phyloP scores from a whole-genome alignment of 2,797 vertebrate species.

The Tenualosa ilisha region DNA sequence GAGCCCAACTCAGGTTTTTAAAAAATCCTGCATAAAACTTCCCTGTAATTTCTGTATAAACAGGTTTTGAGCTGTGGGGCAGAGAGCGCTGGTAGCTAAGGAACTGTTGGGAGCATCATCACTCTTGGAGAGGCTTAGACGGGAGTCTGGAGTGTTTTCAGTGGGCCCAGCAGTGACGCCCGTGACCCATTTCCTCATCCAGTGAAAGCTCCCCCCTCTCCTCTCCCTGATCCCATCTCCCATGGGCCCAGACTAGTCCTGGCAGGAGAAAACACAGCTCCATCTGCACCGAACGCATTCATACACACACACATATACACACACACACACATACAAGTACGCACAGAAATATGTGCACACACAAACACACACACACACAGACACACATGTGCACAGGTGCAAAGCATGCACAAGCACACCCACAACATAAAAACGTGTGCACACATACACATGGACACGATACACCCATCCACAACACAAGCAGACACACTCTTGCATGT shows the following conservation, averaged over 20 bases:
- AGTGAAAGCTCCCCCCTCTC: conserved; percentile 1
- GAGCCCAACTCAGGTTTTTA: neutral
- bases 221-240: conserved; percentile 23
- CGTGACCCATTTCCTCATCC: conserved; percentile 16
- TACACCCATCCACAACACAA: neutral
- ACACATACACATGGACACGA: neutral
- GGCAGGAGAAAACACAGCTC: conserved; percentile 12
- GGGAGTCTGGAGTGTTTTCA: conserved; percentile 18
- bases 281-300: neutral
- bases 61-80: neutral
- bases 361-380: neutral
- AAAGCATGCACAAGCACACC: neutral
- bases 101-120: neutral
- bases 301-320: conserved; percentile 1
- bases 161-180: neutral
- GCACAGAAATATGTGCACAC: neutral
- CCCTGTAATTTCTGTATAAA: neutral
- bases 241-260: conserved; percentile 5
- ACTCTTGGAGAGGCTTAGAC: conserved; percentile 6
- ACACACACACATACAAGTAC: neutral
- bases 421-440: too few species aligned
- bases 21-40: neutral
- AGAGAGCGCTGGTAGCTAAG: neutral
- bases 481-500: neutral
- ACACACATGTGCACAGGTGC: neutral